A percentile compares a stretch with the other conserved stretches of the same genome.
phyloP scores from a whole-genome alignment of 2,113 vertebrate species.

The Coptodon bakossiorum region DNA sequence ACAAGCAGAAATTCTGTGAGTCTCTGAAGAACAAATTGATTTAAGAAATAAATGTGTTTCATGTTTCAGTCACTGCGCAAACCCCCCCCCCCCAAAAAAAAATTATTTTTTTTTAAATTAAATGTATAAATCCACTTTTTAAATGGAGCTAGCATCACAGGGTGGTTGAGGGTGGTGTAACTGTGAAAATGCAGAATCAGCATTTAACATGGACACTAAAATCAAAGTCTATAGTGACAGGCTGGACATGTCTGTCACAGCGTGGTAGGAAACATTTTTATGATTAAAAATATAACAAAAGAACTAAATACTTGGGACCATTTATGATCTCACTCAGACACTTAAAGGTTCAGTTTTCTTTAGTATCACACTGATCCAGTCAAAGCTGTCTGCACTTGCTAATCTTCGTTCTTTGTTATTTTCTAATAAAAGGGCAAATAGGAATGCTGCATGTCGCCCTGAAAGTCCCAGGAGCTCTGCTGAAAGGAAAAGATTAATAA shows the following conservation, averaged over 20 bases:
- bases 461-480: neutral
- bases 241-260: neutral
- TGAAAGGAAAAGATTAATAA: neutral
- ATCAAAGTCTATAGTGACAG: neutral
- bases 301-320: neutral
- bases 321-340: accelerated
- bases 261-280: neutral
- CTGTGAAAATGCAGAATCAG: too few relatives aligned
- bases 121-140: neutral
- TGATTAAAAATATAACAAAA: neutral
- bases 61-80: too few relatives aligned
- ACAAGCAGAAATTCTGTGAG: neutral
- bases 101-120: accelerated
- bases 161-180: too few relatives aligned
- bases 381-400: accelerated
- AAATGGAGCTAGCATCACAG: too few relatives aligned
- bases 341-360: neutral
- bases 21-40: neutral
- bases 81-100: too few relatives aligned
- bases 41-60: too few relatives aligned
- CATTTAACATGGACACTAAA: neutral
- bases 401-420: neutral
- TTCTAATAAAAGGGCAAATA: neutral
- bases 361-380: neutral
- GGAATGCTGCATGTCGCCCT: accelerated